Evolutionary conservation across 2,113 vertebrate genomes (phyloP).

Genomic region (Semicossyphus pulcher): DNA sequence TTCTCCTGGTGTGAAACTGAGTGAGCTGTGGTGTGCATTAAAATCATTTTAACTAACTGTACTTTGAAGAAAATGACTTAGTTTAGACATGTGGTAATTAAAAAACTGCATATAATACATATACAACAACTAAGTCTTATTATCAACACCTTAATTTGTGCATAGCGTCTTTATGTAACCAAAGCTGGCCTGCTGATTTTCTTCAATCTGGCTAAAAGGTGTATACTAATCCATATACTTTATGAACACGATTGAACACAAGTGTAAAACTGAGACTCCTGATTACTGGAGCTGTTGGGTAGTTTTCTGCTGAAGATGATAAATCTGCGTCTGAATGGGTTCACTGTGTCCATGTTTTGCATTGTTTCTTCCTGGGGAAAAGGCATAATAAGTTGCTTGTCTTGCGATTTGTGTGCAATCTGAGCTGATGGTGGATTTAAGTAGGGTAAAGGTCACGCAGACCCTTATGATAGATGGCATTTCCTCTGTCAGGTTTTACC

Average conservation of each 20-base stretch:
- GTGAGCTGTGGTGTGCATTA: conserved; percentile 8
- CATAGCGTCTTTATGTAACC: background rate
- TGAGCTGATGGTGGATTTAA: conserved; percentile 58
- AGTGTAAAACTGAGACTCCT: conserved; percentile 16
- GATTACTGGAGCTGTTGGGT: conserved; percentile 25
- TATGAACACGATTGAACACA: background rate
- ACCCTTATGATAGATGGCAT: conserved; percentile 43
- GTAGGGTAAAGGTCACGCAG: conserved; percentile 68
- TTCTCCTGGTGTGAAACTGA: background rate
- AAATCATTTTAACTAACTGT: background rate
- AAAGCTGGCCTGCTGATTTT: background rate
- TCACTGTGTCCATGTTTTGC: conserved; percentile 59
- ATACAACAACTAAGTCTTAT: no score
- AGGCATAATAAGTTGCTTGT: conserved; percentile 70
- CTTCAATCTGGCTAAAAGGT: background rate
- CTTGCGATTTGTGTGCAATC: conserved; percentile 59
- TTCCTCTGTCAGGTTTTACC: conserved; percentile 31
- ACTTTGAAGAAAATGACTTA: background rate
- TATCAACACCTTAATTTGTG: no score
- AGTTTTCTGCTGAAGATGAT: conserved; percentile 59
- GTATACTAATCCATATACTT: background rate
- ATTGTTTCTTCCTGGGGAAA: conserved; percentile 64
- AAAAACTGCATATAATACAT: no score
- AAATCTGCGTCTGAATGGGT: conserved; percentile 52
- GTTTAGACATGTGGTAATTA: no score